Percentiles rank a stretch among this genome's conserved stretches.
These are phyloP conservation scores for Canis aureus DNA, from an alignment of 2,113 vertebrate species.

Conservation along the genomic window DNA sequence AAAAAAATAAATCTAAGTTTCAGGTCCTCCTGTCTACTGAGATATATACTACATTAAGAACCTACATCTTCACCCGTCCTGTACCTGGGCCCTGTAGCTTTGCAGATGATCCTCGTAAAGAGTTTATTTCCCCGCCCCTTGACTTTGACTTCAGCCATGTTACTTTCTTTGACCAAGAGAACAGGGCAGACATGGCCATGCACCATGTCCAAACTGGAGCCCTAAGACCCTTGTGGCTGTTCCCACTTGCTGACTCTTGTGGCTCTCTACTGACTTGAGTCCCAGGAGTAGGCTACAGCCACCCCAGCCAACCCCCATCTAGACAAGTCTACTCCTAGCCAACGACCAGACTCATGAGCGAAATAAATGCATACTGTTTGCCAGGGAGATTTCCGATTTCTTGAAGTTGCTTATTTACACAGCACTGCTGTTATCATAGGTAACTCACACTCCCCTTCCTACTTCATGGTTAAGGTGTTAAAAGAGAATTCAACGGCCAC, in stretches of 20 bases:
- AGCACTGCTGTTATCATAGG: not conserved
- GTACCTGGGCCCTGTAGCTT: not conserved
- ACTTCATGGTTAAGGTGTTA: not conserved
- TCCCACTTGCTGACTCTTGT: not conserved
- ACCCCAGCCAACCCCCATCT: not conserved
- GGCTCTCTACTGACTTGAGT: not conserved
- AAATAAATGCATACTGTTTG: not conserved
- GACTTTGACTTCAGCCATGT: not conserved
- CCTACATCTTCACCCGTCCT: not conserved
- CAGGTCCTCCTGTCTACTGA: not conserved
- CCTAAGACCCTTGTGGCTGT: not conserved
- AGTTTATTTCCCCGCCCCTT: not conserved
- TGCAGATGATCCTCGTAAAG: not conserved
- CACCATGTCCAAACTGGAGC: not conserved
- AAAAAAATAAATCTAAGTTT: not conserved
- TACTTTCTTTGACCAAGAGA: not conserved
- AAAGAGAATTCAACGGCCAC: constrained; percentile 47
- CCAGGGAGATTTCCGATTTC: not conserved
- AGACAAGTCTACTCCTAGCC: not conserved
- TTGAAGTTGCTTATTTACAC: not conserved
- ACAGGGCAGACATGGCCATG: not conserved
- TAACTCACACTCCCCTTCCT: not conserved
- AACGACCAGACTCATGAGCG: not conserved
- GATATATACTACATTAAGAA: not conserved
- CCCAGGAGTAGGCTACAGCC: not conserved